Evolutionary conservation across 2,888 invertebrate species (phyloP), one percentile per base, ranked within the genome.

Genomic region (Chrysina gloriosa): DNA sequence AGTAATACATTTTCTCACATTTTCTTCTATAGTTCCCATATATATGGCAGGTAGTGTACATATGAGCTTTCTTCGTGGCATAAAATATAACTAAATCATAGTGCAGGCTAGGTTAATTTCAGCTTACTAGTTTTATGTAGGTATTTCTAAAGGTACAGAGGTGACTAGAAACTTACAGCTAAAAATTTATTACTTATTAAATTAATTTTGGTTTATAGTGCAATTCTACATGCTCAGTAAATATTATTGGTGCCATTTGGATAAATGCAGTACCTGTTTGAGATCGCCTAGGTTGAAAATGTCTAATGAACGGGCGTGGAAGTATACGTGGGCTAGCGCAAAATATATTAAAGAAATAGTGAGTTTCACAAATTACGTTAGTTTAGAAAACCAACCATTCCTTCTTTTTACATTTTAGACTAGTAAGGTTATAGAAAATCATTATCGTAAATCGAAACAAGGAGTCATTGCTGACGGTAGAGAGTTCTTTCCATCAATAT

Each of bases 401-500:
- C 56, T 11, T 34, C 23, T n/a, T 19, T 54, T 21, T 16, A 19
- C 23, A 45, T 69, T 72, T 65, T 29, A 75, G 75, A 68, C 72
- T 9, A 56, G 16, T 5, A 70, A 69, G 5, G 52, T 70, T 9
- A 70, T 70, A 9, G 71, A 71, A n/a, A 58, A 63, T 6, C 78
- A 72, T 63, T 78, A 74, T 58, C 72, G 80, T n/a, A 65, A 71
- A 52, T 45, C 78, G 2, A 79, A 77, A 65, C 76, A 79, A 56
- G 65, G 67, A 3, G 73, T 72, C 11, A 77, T 83, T 2, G 72
- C 78, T 21, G 75, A 75, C 54, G 78, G 76, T 7, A 77, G 82
- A 47, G 80, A 81, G 74, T 80, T 80, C 68, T 83, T 79, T 64
- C 79, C 81, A 1, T 72, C 79, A 9, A 74, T 77, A 14, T 80